Conservation (phyloP, 2,888 invertebrate genomes). For the Meliscaeva auricollis region DNA sequence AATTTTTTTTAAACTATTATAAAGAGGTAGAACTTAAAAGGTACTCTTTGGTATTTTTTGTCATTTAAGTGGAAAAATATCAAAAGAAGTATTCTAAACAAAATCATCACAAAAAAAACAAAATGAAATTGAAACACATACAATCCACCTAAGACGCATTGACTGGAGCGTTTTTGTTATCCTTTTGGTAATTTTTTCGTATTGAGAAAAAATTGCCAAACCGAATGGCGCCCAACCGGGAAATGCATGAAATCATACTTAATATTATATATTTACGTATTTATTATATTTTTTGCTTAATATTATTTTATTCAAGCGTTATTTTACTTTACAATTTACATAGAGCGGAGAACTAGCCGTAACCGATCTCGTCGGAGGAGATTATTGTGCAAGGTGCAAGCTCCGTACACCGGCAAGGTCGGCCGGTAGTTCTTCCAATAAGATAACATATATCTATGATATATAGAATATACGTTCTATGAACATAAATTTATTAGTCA, state of each 20-base stretch:
- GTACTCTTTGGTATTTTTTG: constrained; percentile 73
- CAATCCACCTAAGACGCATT: constrained; percentile 76
- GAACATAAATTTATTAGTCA: constrained; percentile 86
- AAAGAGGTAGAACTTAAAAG: constrained; percentile 19
- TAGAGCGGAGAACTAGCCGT: constrained; percentile 24
- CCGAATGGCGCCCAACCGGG: constrained; percentile 48
- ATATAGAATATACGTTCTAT: constrained; percentile 98
- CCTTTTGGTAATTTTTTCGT: constrained; percentile 68
- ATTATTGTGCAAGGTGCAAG: constrained; percentile 66
- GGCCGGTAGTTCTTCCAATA: constrained; percentile 87
- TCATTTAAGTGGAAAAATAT: constrained; percentile 57
- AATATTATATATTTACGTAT: constrained; percentile 76
- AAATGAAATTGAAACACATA: constrained; percentile 55
- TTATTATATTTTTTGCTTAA: constrained; percentile 60
- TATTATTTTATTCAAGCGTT: constrained; percentile 55
- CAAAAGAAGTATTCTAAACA: constrained; percentile 54
- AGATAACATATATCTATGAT: constrained; percentile 98
- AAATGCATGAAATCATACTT: constrained; percentile 71
- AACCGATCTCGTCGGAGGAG: constrained; percentile 73
- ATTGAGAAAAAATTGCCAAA: constrained; percentile 60
- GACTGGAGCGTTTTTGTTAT: constrained; percentile 50
- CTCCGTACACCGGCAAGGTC: constrained; percentile 79
- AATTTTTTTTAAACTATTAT: neutral
- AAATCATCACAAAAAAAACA: constrained; percentile 43
- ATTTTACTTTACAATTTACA: constrained; percentile 34